These are phyloP conservation scores for Leptura quadrifasciata DNA, from an alignment of 2,888 invertebrate species.

Conservation along the genomic window DNA sequence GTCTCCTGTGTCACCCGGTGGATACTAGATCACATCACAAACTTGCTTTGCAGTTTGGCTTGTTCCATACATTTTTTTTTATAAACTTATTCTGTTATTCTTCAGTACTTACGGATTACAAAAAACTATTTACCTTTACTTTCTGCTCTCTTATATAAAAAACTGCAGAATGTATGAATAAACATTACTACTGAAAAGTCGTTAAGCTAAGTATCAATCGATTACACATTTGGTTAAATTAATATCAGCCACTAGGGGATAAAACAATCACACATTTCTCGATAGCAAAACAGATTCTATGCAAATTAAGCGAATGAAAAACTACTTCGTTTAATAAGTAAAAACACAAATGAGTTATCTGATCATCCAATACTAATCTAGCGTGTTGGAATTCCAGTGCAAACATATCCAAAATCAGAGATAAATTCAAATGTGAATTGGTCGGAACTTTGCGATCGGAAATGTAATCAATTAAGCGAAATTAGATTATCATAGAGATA, in stretches of 20 bases:
- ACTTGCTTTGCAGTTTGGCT: too few species aligned
- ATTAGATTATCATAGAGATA: neutral
- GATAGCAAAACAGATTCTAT: neutral
- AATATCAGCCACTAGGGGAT: neutral
- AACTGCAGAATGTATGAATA: neutral
- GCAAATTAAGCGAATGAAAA: neutral
- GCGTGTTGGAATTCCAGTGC: neutral
- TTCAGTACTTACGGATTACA: too few species aligned
- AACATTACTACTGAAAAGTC: neutral
- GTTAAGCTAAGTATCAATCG: slow-evolving; percentile 1
- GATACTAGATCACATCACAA: too few species aligned
- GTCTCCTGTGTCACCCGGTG: too few species aligned
- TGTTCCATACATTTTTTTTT: too few species aligned
- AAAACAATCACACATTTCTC: neutral
- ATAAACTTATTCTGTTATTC: too few species aligned
- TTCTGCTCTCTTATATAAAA: too few species aligned
- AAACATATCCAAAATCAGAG: neutral
- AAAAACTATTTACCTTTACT: too few species aligned
- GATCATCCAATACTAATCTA: neutral
- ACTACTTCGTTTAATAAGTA: neutral
- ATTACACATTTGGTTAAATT: neutral
- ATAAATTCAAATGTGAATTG: neutral
- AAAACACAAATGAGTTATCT: neutral
- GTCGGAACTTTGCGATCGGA: neutral
- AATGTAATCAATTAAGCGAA: neutral